Evolutionary conservation across 2,888 invertebrate species (phyloP), one percentile per base, ranked within the genome.

Genomic region (Drosophila paramelanica): DNA sequence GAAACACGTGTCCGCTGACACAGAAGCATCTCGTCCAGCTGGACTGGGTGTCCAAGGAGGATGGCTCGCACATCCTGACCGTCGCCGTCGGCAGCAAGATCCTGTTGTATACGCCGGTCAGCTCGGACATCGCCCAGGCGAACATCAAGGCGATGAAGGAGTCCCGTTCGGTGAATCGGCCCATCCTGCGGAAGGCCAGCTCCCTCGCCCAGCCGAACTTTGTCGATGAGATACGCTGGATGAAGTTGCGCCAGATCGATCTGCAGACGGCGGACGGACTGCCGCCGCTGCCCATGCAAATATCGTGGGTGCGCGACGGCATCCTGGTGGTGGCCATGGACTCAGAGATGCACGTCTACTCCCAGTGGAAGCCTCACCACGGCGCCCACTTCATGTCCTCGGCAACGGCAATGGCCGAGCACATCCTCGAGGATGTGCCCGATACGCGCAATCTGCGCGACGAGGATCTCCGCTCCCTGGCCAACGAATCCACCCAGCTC

Each of bases 1-100:
- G 97, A 4, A 98, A 97, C 91, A 97, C 97, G 0, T 97, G 97
- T 87, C 97, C 97, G 0, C 92, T 98, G 39, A 97, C 97, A 0
- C 98, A 98, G 91, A 98, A 98, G 92, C 97, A 98, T 92, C 93
- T 98, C 27, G 98, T 99, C 0, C 98, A 98, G 90, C 93, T 99
- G 41, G 99, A 99, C 93, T 99, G 99, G 99, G 99, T 99, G 11
- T 98, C 99, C 0, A 98, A 99, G 81, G 99, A 99, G 92, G 99
- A 99, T 91, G 99, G 99, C 1, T 98, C 98, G 0, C 99, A 99
- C 91, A 97, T 99, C 82, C 93, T 99, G 41, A 99, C 99, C 0
- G 98, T 99, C 0, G 98, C 97, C 0, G 98, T 99, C 39, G 98
- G 98, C 0, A 97, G 97, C 66, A 97, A 97, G 92, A 96, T 99